Conservation (phyloP, 2,888 invertebrate genomes). For the Barypeithes pellucidus region DNA sequence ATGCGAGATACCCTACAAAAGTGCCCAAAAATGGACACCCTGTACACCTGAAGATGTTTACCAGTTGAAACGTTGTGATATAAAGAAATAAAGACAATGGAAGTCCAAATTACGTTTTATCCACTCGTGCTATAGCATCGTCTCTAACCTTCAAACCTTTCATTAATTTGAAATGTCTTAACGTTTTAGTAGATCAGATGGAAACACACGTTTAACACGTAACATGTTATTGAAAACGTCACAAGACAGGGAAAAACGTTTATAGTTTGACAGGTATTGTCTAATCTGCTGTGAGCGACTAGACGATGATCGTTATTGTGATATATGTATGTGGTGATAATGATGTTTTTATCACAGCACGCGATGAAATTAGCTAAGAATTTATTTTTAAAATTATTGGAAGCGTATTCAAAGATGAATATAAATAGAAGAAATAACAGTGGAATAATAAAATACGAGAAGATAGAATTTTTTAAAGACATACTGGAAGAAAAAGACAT, state of each 20-base stretch:
- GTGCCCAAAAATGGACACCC: too few species aligned
- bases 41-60: too few species aligned
- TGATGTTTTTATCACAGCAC: slow-evolving; percentile 29
- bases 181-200: too few species aligned
- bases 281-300: neutral
- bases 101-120: too few species aligned
- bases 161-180: too few species aligned
- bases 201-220: neutral
- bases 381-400: neutral
- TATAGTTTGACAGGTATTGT: neutral
- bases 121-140: too few species aligned
- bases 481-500: too few species aligned
- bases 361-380: slow-evolving; percentile 1
- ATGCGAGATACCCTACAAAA: too few species aligned
- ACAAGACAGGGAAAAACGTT: neutral
- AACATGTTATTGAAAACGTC: neutral
- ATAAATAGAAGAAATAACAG: slow-evolving; percentile 1
- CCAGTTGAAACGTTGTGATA: too few species aligned
- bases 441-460: neutral
- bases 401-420: slow-evolving; percentile 1
- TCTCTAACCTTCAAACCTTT: too few species aligned
- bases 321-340: slow-evolving; percentile 4
- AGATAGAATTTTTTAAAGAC: too few species aligned
- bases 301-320: neutral
- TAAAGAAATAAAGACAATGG: too few species aligned